A percentile compares a stretch with the other conserved stretches of the same genome.
Conservation (phyloP, 2,888 invertebrate genomes). For the Cosmopolites sordidus region DNA sequence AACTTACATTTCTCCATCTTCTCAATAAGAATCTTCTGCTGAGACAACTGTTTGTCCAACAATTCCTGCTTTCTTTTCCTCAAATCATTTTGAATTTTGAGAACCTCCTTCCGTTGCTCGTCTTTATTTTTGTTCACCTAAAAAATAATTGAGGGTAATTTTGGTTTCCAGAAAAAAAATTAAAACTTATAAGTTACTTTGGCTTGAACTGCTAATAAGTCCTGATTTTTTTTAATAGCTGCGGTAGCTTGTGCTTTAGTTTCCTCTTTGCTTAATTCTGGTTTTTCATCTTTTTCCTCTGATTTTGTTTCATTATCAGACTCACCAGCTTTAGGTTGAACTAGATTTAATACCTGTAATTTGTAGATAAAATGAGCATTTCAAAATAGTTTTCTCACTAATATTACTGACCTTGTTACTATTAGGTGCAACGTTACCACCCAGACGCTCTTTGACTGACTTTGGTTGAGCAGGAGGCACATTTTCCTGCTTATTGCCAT, state of each 20-base stretch:
- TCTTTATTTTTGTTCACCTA: slow-evolving; percentile 67
- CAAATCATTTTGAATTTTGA: slow-evolving; percentile 74
- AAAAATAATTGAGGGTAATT: slow-evolving; percentile 4
- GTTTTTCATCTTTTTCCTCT: slow-evolving; percentile 26
- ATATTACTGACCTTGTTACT: slow-evolving; percentile 39
- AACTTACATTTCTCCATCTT: slow-evolving; percentile 69
- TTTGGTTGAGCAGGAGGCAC: slow-evolving; percentile 41
- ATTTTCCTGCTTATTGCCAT: slow-evolving; percentile 57
- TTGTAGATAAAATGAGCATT: no score
- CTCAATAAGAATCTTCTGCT: slow-evolving; percentile 79
- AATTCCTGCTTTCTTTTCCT: slow-evolving; percentile 81
- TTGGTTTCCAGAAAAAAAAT: neutral
- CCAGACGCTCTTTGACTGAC: slow-evolving; percentile 53
- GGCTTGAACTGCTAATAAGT: slow-evolving; percentile 60
- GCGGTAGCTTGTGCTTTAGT: slow-evolving; percentile 43
- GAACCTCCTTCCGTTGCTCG: slow-evolving; percentile 68
- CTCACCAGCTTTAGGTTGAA: slow-evolving; percentile 46
- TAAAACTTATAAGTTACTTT: slow-evolving; percentile 45
- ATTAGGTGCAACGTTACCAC: slow-evolving; percentile 43
- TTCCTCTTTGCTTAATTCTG: slow-evolving; percentile 37
- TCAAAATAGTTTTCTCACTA: no score
- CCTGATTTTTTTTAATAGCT: slow-evolving; percentile 55
- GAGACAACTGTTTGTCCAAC: slow-evolving; percentile 82
- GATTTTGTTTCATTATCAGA: slow-evolving; percentile 24
- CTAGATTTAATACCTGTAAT: slow-evolving; percentile 43